These are phyloP conservation scores for Andrena hattorfiana DNA, from an alignment of 2,888 invertebrate genomes.

Conservation along the genomic window DNA sequence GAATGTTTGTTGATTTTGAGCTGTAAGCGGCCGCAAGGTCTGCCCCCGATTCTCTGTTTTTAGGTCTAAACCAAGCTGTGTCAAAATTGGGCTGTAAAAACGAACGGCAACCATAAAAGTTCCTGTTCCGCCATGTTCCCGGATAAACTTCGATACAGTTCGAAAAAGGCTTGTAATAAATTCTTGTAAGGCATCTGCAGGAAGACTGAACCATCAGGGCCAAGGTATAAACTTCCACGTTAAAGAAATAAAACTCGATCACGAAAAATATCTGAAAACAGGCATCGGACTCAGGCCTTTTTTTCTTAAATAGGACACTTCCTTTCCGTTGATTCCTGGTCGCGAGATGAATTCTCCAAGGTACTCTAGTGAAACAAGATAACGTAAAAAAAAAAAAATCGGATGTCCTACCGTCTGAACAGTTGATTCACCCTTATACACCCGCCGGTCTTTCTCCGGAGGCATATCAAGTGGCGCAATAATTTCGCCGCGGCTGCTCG, in stretches of 20 bases:
- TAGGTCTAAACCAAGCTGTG: conserved; percentile 36
- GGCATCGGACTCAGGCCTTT: no score
- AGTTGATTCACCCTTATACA: background rate
- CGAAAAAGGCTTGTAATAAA: conserved; percentile 36
- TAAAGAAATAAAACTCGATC: conserved; percentile 8
- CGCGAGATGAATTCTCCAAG: no score
- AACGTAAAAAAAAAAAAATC: no score
- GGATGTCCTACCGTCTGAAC: no score
- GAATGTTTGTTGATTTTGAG: background rate
- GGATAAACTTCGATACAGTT: conserved; percentile 43
- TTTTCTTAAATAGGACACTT: no score
- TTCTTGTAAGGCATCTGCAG: conserved; percentile 16
- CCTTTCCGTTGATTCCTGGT: no score
- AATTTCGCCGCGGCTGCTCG: conserved; percentile 23
- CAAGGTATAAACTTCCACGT: background rate
- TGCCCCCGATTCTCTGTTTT: conserved; percentile 7
- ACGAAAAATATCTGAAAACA: background rate
- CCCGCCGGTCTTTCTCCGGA: background rate
- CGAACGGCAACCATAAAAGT: conserved; percentile 37
- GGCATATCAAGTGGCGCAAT: conserved; percentile 7
- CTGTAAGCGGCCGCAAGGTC: background rate
- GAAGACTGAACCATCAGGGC: conserved; percentile 4
- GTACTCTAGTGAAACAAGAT: no score
- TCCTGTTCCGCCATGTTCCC: conserved; percentile 20
- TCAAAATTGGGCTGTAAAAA: conserved; percentile 45